Evolutionary conservation across 2,797 vertebrate species (phyloP).

Genomic region (Siniperca obscura): DNA sequence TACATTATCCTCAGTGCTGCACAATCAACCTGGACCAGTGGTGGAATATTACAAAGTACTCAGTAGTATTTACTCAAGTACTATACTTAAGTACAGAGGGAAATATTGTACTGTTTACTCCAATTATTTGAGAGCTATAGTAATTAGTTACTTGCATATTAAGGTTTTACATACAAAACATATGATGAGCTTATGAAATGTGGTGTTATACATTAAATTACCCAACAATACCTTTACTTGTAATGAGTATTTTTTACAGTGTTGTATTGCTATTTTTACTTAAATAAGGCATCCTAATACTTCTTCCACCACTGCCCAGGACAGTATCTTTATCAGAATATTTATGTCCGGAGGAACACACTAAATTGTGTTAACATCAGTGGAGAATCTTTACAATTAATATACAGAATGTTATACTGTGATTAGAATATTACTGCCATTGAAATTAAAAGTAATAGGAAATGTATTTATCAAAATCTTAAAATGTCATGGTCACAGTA

Average conservation of each 20-base stretch:
- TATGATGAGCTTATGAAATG: background rate
- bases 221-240: background rate
- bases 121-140: background rate
- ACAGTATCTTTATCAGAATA: background rate
- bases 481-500: slow-evolving; percentile 2
- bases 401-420: background rate
- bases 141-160: background rate
- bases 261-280: background rate
- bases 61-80: background rate
- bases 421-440: background rate
- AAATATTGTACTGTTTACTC: background rate
- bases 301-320: background rate
- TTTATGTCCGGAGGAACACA: background rate
- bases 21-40: background rate
- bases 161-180: background rate
- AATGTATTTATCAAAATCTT: background rate
- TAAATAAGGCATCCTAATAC: background rate
- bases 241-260: background rate
- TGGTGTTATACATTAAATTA: background rate
- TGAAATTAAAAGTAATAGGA: background rate
- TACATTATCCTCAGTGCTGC: background rate
- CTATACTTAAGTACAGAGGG: background rate
- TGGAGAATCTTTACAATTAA: background rate
- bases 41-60: background rate
- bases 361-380: background rate